Conservation (phyloP, 2,797 vertebrate genomes). For the Pelobates cultripes region DNA sequence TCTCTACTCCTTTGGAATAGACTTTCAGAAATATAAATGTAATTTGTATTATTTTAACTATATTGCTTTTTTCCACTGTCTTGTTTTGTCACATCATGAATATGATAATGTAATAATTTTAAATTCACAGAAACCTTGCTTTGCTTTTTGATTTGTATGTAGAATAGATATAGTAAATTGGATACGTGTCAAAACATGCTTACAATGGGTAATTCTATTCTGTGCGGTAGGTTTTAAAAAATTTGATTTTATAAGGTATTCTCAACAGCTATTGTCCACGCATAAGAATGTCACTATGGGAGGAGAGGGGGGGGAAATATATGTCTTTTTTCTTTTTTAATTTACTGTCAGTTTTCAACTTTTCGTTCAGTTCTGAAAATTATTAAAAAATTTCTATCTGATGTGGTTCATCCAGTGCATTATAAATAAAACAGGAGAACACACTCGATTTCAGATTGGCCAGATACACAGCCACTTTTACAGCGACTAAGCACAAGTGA, state of each 20-base stretch:
- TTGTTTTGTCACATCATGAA: not conserved
- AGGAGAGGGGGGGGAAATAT: not conserved
- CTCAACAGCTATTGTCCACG: no score
- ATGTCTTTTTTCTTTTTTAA: not conserved
- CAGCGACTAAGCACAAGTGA: slow-evolving; percentile 25
- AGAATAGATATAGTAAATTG: slow-evolving; percentile 3
- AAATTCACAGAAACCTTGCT: not conserved
- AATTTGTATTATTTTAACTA: not conserved
- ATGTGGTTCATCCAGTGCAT: not conserved
- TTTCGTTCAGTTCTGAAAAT: not conserved
- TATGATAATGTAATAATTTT: not conserved
- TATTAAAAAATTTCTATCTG: not conserved
- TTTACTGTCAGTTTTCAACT: not conserved
- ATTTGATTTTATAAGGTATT: not conserved
- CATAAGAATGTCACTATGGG: not conserved
- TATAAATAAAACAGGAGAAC: slow-evolving; percentile 44
- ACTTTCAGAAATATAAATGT: not conserved
- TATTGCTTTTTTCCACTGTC: not conserved
- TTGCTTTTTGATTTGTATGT: slow-evolving; percentile 2
- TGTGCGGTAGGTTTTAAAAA: not conserved
- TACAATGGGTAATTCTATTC: not conserved
- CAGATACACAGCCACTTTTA: slow-evolving; percentile 26
- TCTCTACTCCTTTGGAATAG: not conserved
- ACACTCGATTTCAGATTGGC: slow-evolving; percentile 24
- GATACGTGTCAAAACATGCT: slow-evolving; percentile 17